Base-by-base conservation (phyloP, 1,140 invertebrate species). In the Chrysopa pallens region DNA sequence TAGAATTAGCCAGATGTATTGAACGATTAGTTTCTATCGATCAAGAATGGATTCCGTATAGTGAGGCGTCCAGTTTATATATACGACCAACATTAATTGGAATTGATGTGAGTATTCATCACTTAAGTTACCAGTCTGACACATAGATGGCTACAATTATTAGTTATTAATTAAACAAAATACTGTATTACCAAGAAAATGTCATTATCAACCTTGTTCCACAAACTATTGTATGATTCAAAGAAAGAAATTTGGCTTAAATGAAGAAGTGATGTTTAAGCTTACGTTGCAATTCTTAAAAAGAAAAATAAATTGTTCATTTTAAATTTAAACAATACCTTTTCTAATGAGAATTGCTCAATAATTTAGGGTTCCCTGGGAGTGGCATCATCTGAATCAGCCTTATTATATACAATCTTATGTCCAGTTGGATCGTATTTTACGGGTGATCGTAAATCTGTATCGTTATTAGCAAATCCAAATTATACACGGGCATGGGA, bases 41-140 rank as follows among this genome's bases (percentile, higher is more conserved):
- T 57, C 80, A 87, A 54, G 90, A 96, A 63, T 99, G 94, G 95
- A 89, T 98, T 6, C 96, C 96, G 4, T 80, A 91, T 59, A 79
- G 80, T 6, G 76, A 82, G 53, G 69, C 78, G 6, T 83, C 84
- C 53, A 93, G 91, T 55, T 69, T 99, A 6, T 99, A 99, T 57
- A 81, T 99, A 45, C 70, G 96, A 53, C 96, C 96, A 35, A 96
- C 95, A 1, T 65, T 96, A 29, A 97, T 99, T 58, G 94, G 86
- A 43, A 94, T 87, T 44, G 94, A 98, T 68, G 91, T 95, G 69
- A 79, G 76, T 72, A 50, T 43, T n/a, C n/a, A n/a, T n/a, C n/a
- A n/a, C n/a, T n/a, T n/a, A n/a, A n/a, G n/a, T n/a, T n/a, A n/a
- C n/a, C n/a, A n/a, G n/a, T n/a, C n/a, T n/a, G n/a, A n/a, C n/a